Base-by-base conservation (phyloP, 1,140 invertebrate species). In the Lordiphosa collinella region DNA sequence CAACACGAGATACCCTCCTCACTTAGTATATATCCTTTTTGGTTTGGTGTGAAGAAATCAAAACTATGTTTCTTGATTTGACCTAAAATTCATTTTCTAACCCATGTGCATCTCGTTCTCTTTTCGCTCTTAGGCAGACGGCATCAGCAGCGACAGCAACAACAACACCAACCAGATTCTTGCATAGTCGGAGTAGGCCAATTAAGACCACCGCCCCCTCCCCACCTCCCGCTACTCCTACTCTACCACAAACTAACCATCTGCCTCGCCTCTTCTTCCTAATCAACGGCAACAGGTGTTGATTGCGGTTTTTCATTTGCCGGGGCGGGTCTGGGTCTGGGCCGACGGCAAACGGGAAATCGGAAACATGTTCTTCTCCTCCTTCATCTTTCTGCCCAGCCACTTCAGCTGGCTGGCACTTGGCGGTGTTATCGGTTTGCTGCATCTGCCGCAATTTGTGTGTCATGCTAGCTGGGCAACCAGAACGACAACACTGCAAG, bases 361-460 rank as follows among this genome's bases (percentile, higher is more conserved):
- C 76, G 76, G 79, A 85, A 84, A 84, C 78, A 84, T 84, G 78
- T 84, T 84, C 72, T 85, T 69, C 73, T 52, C 61, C 75, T 37
- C 38, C 40, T 40, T 38, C 46, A 12, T 50, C 34, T 13, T 31
- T 13, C 48, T 53, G 18, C 18, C 18, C 18, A 22, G 6, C 18
- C 18, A 22, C 18, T 22, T 22, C 18, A 22, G 18, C 18, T 22
- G 18, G 18, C 18, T 22, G 18, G 18, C 18, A 29, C 36, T 64
- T 55, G 48, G 50, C 37, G 36, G 59, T 55, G 66, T 65, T 79
- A 79, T 79, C 55, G 66, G 55, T 14, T 48, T 67, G 78, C 38
- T 78, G 58, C 67, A 85, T 71, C 72, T 66, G 54, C 67, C 61
- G 63, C 73, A 60, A 50, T 87, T 85, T 62, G 54, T 85, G 60